Conservation (phyloP, 2,888 invertebrate species). For the Athalia circularis region DNA sequence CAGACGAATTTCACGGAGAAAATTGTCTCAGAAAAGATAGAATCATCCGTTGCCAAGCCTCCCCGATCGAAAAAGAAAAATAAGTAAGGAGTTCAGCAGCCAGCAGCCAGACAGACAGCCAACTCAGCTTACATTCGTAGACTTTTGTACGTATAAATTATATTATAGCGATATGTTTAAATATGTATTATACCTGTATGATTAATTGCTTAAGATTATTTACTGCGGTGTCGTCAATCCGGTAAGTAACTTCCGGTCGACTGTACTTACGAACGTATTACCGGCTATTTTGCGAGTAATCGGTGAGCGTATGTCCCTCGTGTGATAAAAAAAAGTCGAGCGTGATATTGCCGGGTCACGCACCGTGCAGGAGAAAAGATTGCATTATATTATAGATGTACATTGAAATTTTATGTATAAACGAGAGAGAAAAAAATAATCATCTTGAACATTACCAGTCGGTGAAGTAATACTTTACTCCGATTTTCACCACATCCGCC, state of each 20-base stretch:
- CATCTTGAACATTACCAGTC: slow-evolving; percentile 1
- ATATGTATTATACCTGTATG: too few species aligned
- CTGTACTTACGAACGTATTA: too few species aligned
- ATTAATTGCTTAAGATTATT: too few species aligned
- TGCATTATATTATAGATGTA: slow-evolving; percentile 40
- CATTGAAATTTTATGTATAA: slow-evolving; percentile 26
- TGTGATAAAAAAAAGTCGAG: neutral
- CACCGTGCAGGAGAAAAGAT: neutral
- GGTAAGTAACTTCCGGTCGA: too few species aligned
- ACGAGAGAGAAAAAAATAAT: slow-evolving; percentile 4
- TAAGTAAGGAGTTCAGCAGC: slow-evolving; percentile 63
- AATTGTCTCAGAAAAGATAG: slow-evolving; percentile 55
- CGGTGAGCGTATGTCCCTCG: too few species aligned
- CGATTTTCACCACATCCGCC: neutral
- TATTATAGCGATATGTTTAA: too few species aligned
- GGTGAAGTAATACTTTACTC: neutral
- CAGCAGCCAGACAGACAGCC: too few species aligned
- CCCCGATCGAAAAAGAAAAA: slow-evolving; percentile 75
- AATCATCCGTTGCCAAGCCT: slow-evolving; percentile 70
- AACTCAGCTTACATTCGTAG: too few species aligned
- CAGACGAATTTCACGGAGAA: slow-evolving; percentile 63
- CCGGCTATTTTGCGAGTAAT: too few species aligned
- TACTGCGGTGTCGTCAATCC: too few species aligned
- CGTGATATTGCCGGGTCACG: neutral
- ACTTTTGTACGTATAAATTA: too few species aligned